Conservation (phyloP, 2,113 vertebrate species). For the Dendropsophus ebraccatus region DNA sequence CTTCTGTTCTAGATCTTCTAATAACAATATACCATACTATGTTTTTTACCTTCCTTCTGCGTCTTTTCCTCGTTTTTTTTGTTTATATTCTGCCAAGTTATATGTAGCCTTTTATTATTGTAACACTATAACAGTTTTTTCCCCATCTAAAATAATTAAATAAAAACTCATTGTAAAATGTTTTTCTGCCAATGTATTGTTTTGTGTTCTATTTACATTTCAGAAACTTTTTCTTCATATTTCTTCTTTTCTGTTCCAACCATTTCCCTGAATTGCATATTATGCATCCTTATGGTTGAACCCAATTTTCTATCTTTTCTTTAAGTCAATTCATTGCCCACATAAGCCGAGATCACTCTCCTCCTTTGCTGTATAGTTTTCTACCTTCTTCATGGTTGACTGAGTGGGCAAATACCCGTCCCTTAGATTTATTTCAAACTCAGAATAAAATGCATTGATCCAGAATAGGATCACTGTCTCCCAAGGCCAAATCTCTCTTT, state of each 20-base stretch:
- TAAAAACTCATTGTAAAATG: no score
- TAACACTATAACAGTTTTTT: no score
- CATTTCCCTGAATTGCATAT: background rate
- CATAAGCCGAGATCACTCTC: slow-evolving; percentile 60
- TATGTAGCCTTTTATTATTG: no score
- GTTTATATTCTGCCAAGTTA: no score
- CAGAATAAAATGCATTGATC: slow-evolving; percentile 70
- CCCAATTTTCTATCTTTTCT: background rate
- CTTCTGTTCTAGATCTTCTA: no score
- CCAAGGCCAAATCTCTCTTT: slow-evolving; percentile 61
- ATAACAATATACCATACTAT: no score
- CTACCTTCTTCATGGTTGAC: slow-evolving; percentile 61
- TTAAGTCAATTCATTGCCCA: background rate
- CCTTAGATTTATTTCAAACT: slow-evolving; percentile 70
- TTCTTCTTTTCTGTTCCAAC: background rate
- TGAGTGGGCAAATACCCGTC: slow-evolving; percentile 60
- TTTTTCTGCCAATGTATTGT: background rate
- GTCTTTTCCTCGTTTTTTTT: no score
- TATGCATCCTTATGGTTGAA: background rate
- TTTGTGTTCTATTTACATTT: background rate
- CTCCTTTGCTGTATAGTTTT: slow-evolving; percentile 52
- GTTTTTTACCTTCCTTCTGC: no score
- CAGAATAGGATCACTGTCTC: slow-evolving; percentile 61
- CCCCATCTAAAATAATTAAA: no score
- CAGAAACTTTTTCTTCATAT: background rate